Evolutionary conservation across 1,140 invertebrate genomes (phyloP).

Genomic region (Drosophila tani): DNA sequence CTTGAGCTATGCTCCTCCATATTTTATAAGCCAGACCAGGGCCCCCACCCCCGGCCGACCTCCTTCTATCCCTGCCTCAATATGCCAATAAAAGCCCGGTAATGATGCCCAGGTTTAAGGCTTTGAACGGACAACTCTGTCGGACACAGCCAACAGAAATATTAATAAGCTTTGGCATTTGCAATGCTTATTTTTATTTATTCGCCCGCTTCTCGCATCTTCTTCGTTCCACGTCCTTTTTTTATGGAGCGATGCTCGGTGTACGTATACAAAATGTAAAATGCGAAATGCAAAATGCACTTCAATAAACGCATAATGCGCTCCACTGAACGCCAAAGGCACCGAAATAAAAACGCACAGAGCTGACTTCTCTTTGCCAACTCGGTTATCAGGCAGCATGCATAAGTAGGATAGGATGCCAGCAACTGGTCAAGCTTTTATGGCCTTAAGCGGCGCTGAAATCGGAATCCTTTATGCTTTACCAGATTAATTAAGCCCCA

Average conservation of each 20-base stretch:
- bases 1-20: constrained; percentile 46
- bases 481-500: constrained; percentile 39
- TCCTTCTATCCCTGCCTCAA: constrained; percentile 31
- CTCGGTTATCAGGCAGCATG: constrained; percentile 14
- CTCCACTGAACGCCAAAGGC: constrained; percentile 73
- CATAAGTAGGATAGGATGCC: constrained; percentile 31
- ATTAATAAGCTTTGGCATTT: constrained; percentile 83
- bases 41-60: not conserved
- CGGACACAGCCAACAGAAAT: constrained; percentile 64
- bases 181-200: constrained; percentile 77
- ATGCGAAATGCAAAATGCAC: constrained; percentile 67
- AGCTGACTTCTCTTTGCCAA: constrained; percentile 29
- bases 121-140: constrained; percentile 46
- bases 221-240: constrained; percentile 6
- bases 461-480: constrained; percentile 19
- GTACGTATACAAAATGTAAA: constrained; percentile 37
- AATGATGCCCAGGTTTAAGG: constrained; percentile 69
- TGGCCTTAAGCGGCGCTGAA: constrained; percentile 30
- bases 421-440: constrained; percentile 36
- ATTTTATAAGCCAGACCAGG: constrained; percentile 61
- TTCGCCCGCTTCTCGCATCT: constrained; percentile 28
- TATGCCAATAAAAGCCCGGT: constrained; percentile 77
- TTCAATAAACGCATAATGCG: constrained; percentile 75
- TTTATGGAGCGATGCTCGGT: constrained; percentile 41
- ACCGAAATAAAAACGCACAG: constrained; percentile 30